Conservation (phyloP, 1,140 invertebrate species). For the Zaprionus camerounensis region DNA sequence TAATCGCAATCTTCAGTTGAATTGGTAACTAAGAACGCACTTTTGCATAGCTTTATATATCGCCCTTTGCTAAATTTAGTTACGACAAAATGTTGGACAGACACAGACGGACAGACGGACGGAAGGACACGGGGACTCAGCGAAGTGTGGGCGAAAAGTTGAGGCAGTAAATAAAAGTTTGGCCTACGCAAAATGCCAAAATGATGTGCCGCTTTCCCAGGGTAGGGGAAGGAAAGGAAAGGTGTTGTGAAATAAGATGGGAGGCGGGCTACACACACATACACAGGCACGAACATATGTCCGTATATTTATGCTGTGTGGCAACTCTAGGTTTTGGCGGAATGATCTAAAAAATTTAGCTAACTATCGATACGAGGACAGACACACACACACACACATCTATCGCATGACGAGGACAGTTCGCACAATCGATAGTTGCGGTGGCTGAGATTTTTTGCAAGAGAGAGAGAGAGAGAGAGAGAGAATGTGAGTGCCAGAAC, state of each 20-base stretch:
- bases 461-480: background rate
- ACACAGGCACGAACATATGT: background rate
- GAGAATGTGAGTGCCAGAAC: background rate
- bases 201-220: constrained; percentile 11
- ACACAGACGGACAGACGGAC: background rate
- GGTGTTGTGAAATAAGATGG: background rate
- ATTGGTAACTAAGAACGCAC: background rate
- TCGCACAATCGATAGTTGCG: constrained; percentile 5
- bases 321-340: background rate
- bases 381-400: background rate
- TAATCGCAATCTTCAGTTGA: background rate
- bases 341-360: background rate
- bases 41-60: background rate
- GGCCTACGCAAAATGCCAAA: constrained; percentile 40
- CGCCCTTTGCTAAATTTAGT: constrained; percentile 38
- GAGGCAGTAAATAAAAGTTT: constrained; percentile 17
- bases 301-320: background rate
- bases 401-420: background rate
- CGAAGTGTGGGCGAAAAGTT: constrained; percentile 37
- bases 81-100: constrained; percentile 13
- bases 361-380: background rate
- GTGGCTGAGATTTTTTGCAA: background rate
- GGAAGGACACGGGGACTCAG: constrained; percentile 11
- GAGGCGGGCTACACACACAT: background rate
- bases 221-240: background rate